Evolutionary conservation across 2,797 vertebrate genomes (phyloP), one percentile per base, ranked within the genome.

Genomic region (Notamacropus eugenii): DNA sequence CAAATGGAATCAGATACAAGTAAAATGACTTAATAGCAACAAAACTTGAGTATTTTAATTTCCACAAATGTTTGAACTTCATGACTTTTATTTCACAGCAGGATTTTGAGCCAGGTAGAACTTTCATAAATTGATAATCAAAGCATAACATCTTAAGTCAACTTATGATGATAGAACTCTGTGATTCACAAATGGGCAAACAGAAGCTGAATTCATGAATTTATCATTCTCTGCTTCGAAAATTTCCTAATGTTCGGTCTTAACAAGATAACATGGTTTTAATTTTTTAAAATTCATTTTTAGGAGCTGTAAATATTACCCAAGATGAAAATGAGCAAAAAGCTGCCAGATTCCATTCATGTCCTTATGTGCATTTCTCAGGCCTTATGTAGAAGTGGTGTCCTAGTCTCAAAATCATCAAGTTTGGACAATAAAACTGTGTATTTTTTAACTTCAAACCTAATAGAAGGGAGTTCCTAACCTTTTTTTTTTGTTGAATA

Each of bases 21-120:
- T 67, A 62, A 62, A 62, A 34, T 13, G 12, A 13, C 29, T 62
- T 12, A 62, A 14, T 3, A 59, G 13, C 34, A 67, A 67, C 34
- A n/a, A 34, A n/a, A n/a, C 59, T 40, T 40, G 34, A 74, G n/a
- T 40, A 74, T 74, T 82, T 82, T 40, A 82, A 93, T 93, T 94
- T 96, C 93, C 82, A 52, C 6, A 95, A 50, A 50, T 93, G 3
- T 95, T 96, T 96, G 90, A 56, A 56, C 92, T 94, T 96, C 50
- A 90, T 31, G 16, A 92, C 46, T 34, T 55, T 93, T 87, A 40
- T 93, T 93, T 94, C 54, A 67, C 0, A 82, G 8, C 19, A 82
- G 34, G n/a, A 5, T 22, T 5, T 6, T 46, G 27, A 74, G 46
- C 40, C n/a, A 74, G 58, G 62, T 29, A 94, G 54, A 27, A 50